Evolutionary conservation across 2,797 vertebrate species (phyloP).

Genomic region (Distichodus sexfasciatus): DNA sequence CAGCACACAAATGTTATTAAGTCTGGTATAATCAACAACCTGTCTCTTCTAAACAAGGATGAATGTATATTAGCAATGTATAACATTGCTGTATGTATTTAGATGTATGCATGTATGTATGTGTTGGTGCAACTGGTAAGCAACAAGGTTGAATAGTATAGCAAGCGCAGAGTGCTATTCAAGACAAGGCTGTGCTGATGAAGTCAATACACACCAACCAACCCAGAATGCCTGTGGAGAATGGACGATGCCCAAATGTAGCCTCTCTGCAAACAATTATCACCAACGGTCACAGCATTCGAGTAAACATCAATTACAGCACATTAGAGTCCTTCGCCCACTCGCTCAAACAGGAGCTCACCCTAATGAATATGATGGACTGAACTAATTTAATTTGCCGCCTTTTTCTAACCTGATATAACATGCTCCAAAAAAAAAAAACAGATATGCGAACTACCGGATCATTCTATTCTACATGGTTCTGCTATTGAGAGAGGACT

Average conservation of each 20-base stretch:
- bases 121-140: neutral
- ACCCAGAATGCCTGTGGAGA: slow-evolving; percentile 16
- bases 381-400: slow-evolving; percentile 36
- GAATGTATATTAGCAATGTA: too few relatives aligned
- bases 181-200: neutral
- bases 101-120: neutral
- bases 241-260: neutral
- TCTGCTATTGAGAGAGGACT: neutral
- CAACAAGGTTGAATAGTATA: neutral
- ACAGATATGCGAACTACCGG: neutral
- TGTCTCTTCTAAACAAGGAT: too few relatives aligned
- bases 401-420: slow-evolving; percentile 18
- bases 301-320: slow-evolving; percentile 42
- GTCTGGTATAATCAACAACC: too few relatives aligned
- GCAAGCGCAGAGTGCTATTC: neutral
- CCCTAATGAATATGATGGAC: slow-evolving; percentile 19
- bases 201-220: slow-evolving; percentile 6
- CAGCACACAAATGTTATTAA: too few relatives aligned
- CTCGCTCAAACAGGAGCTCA: slow-evolving; percentile 22
- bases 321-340: slow-evolving; percentile 30
- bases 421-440: slow-evolving; percentile 6
- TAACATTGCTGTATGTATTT: neutral
- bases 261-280: slow-evolving; percentile 9
- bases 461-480: neutral
- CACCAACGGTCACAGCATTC: slow-evolving; percentile 11